Conservation (phyloP, 2,113 vertebrate species). For the Bungarus multicinctus region DNA sequence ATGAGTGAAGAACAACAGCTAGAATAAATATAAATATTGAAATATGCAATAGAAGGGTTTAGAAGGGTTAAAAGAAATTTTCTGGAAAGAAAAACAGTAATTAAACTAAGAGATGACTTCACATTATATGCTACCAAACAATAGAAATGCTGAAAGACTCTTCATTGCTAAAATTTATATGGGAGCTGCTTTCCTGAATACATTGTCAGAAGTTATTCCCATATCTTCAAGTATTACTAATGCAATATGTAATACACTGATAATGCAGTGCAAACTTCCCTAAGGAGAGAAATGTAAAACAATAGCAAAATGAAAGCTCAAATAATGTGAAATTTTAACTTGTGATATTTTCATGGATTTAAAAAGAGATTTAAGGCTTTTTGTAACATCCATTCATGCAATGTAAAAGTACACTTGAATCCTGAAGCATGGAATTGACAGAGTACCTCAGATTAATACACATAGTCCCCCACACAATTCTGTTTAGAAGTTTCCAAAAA, state of each 20-base stretch:
- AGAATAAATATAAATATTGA: background rate
- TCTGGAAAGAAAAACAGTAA: constrained; percentile 16
- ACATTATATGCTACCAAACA: constrained; percentile 35
- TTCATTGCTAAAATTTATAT: constrained; percentile 30
- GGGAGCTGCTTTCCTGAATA: constrained; percentile 40
- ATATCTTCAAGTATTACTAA: constrained; percentile 39
- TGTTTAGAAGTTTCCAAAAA: background rate
- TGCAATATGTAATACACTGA: background rate
- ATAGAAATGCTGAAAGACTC: constrained; percentile 35
- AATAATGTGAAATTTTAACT: background rate
- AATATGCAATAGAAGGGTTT: background rate
- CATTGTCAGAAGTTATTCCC: constrained; percentile 32
- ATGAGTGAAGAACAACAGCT: background rate
- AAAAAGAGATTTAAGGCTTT: background rate
- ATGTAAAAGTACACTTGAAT: background rate
- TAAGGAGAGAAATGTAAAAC: constrained; percentile 29
- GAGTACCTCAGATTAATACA: background rate
- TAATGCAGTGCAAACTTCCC: constrained; percentile 27
- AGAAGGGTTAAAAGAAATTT: background rate
- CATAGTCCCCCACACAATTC: background rate
- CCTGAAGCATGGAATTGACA: background rate
- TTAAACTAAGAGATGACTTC: constrained; percentile 14
- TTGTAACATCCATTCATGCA: background rate
- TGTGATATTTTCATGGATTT: background rate
- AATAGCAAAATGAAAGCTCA: constrained; percentile 17